phyloP scores from a whole-genome alignment of 2,888 invertebrate genomes.

The Busseola fusca region DNA sequence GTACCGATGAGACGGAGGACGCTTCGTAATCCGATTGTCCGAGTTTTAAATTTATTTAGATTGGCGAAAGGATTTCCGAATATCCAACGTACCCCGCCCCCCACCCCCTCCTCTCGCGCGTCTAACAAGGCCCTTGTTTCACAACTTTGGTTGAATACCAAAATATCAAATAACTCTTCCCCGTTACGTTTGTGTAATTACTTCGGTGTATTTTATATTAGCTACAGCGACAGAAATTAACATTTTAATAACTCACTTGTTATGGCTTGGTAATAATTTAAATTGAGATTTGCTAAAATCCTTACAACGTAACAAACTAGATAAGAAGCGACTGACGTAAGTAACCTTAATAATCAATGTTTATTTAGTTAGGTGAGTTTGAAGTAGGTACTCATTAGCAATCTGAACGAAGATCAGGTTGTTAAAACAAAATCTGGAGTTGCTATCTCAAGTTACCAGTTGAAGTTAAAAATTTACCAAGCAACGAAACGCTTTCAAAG shows the following conservation, averaged over 20 bases:
- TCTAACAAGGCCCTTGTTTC: slow-evolving; percentile 70
- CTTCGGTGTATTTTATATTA: slow-evolving; percentile 58
- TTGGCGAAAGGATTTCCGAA: slow-evolving; percentile 68
- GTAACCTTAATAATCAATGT: slow-evolving; percentile 30
- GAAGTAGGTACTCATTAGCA: slow-evolving; percentile 31
- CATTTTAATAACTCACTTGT: slow-evolving; percentile 61
- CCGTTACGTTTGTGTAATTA: slow-evolving; percentile 59
- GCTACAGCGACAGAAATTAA: slow-evolving; percentile 58
- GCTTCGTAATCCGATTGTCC: slow-evolving; percentile 66
- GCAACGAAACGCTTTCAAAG: slow-evolving; percentile 20
- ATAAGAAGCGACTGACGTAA: slow-evolving; percentile 25
- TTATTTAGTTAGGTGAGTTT: slow-evolving; percentile 29
- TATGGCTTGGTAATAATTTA: slow-evolving; percentile 48
- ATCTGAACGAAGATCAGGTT: slow-evolving; percentile 10
- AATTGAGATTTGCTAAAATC: slow-evolving; percentile 33
- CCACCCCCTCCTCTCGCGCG: neutral
- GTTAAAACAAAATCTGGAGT: slow-evolving; percentile 35
- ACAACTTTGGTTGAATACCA: slow-evolving; percentile 66
- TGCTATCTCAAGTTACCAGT: slow-evolving; percentile 30
- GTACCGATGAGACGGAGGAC: slow-evolving; percentile 67
- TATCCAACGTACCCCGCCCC: slow-evolving; percentile 30
- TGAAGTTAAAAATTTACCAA: slow-evolving; percentile 26
- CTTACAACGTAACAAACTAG: slow-evolving; percentile 36
- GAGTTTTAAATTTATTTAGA: slow-evolving; percentile 75
- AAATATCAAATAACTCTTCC: slow-evolving; percentile 64